Percentiles rank a stretch among this genome's conserved stretches.
Evolutionary conservation across 2,888 invertebrate genomes (phyloP).

Genomic region (Chaitophorus viminalis): DNA sequence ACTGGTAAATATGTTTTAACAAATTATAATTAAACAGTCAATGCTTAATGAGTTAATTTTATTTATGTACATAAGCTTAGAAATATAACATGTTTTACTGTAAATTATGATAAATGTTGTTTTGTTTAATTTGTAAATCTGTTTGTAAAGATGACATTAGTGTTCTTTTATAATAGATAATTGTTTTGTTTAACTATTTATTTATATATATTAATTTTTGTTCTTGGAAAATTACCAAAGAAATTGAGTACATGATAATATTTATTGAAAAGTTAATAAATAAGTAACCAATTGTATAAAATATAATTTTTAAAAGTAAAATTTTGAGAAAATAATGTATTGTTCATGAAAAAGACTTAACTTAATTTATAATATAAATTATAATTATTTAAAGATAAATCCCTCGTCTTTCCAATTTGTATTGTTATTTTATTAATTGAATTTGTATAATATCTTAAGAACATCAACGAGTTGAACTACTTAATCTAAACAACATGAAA

Average conservation of each 20-base stretch:
- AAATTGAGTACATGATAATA: constrained; percentile 45
- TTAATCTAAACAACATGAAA: constrained; percentile 12
- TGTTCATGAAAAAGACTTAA: constrained; percentile 59
- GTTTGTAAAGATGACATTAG: constrained; percentile 49
- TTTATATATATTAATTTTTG: constrained; percentile 23
- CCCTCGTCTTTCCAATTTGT: constrained; percentile 60
- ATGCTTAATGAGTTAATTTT: constrained; percentile 3
- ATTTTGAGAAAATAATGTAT: constrained; percentile 43
- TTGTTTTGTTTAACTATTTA: constrained; percentile 56
- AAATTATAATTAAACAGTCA: neutral
- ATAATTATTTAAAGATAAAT: constrained; percentile 53
- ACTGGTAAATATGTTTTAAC: neutral
- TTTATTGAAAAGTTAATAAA: constrained; percentile 56
- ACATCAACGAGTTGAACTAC: constrained; percentile 9
- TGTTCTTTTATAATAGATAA: constrained; percentile 47
- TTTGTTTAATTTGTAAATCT: constrained; percentile 49
- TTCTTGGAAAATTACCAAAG: constrained; percentile 53
- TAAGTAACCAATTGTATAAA: constrained; percentile 46
- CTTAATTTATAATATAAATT: constrained; percentile 43
- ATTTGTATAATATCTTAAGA: constrained; percentile 48
- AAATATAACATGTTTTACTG: constrained; percentile 23
- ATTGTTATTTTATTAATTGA: constrained; percentile 57
- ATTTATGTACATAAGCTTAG: constrained; percentile 30
- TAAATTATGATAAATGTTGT: constrained; percentile 24
- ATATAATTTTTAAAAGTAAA: constrained; percentile 32